phyloP scores from a whole-genome alignment of 2,888 invertebrate genomes.

The Shargacucullia verbasci region DNA sequence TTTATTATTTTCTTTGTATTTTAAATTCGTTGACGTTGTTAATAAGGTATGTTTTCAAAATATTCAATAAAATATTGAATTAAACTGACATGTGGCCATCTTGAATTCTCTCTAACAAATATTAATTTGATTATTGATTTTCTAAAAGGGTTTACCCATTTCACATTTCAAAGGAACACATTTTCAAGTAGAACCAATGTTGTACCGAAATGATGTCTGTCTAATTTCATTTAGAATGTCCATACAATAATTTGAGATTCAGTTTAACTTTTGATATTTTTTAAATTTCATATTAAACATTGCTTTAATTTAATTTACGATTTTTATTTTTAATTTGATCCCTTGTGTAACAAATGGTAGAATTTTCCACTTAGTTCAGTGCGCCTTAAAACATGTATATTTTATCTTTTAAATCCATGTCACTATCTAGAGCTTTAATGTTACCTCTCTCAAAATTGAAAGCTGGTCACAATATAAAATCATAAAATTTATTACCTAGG shows the following conservation, averaged over 20 bases:
- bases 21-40: too few species aligned
- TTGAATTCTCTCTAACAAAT: too few species aligned
- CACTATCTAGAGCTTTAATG: constrained; percentile 18
- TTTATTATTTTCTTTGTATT: too few species aligned
- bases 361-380: constrained; percentile 1
- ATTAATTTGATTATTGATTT: not conserved
- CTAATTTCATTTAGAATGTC: too few species aligned
- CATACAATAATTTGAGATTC: not conserved
- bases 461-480: constrained; percentile 8
- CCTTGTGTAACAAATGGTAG: not conserved
- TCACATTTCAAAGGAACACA: constrained; percentile 11
- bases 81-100: too few species aligned
- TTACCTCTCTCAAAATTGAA: constrained; percentile 22
- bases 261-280: constrained; percentile 1
- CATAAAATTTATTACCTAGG: constrained; percentile 22
- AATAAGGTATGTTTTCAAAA: too few species aligned
- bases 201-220: too few species aligned
- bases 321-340: constrained; percentile 11
- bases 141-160: constrained; percentile 1
- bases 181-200: constrained; percentile 22
- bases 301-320: constrained; percentile 16
- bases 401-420: constrained; percentile 3
- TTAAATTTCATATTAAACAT: constrained; percentile 4
- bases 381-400: constrained; percentile 1
- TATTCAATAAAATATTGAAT: too few species aligned